Base-by-base conservation (phyloP, 30 jellyfish, hydroid and myxozoan species). In the Pelagia noctiluca region DNA sequence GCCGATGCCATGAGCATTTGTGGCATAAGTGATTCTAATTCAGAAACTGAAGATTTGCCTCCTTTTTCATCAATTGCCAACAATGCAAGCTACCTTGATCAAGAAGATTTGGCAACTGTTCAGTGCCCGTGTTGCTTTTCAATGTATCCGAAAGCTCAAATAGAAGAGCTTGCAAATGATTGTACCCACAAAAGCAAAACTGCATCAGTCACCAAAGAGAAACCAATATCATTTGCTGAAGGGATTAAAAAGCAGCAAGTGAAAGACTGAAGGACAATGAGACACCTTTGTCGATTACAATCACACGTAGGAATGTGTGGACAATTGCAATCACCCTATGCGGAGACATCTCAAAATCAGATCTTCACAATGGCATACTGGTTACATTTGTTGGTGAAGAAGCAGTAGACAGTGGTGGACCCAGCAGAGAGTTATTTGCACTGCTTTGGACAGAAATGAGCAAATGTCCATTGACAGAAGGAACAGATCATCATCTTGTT, bases 321-420 rank as follows among this genome's bases (percentile, higher is more conserved):
- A 52, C 68, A 52, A 52, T 10, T 52, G 68, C 68, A 3, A 3
- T 52, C 26, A 52, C 26, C 68, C 68, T 52, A 30, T 52, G 16
- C 26, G 68, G 68, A 52, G 68, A 52, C 68, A 52, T 52, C 68
- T 52, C 68, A 52, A 8, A 52, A 52, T 52, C 68, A 52, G 26
- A 52, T 52, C 68, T 52, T 52, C 68, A 52, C 26, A 52, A 52
- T 52, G 68, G 68, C 28, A 8, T 52, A 19, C 12, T 8, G 68
- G 68, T 52, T 52, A 52, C 68, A 52, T 52, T 52, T 52, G 68
- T 52, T 30, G 68, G 68, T 52, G 26, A 52, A 52, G 68, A 52
- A 19, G 68, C 68, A 3, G 68, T 52, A 52, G 68, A 52, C 68
- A 52, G 68, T 52, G 68, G 68, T 52, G 68, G 68, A 52, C 68